Percentiles rank a stretch among this genome's conserved stretches.
phyloP scores from a whole-genome alignment of 1,140 invertebrate species.

The Bombus pascuorum region DNA sequence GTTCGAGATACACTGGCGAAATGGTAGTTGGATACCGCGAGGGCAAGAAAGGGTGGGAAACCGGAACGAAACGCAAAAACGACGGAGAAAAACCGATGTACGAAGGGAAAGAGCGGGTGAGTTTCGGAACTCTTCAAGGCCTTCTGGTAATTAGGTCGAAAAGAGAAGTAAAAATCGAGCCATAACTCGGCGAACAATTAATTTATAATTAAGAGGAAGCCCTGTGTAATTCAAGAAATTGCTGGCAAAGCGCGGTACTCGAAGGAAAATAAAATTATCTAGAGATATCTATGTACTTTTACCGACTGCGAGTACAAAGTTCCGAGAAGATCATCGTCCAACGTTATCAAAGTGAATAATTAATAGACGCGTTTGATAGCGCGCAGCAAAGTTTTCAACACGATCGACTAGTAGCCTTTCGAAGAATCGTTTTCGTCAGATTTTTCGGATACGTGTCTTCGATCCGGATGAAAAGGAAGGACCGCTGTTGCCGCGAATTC shows the following conservation, averaged over 20 bases:
- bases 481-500: not conserved
- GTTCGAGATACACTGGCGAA: slow-evolving; percentile 19
- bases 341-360: no score
- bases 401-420: not conserved
- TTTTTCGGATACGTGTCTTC: not conserved
- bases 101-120: not conserved
- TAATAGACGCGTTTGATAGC: no score
- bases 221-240: slow-evolving; percentile 6
- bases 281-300: not conserved
- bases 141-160: slow-evolving; percentile 47
- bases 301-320: not conserved
- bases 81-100: not conserved
- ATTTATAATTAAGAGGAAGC: slow-evolving; percentile 62
- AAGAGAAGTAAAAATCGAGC: slow-evolving; percentile 41
- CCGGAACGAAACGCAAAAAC: not conserved
- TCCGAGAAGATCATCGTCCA: not conserved
- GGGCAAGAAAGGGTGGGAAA: not conserved
- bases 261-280: not conserved
- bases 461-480: not conserved
- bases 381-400: not conserved
- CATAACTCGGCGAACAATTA: slow-evolving; percentile 62
- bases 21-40: not conserved
- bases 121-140: slow-evolving; percentile 16
- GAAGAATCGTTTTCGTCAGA: not conserved
- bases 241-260: not conserved